Percentiles rank a stretch among this genome's conserved stretches.
These are phyloP conservation scores for Chloromyia formosa DNA, from an alignment of 2,888 invertebrate genomes.

Conservation along the genomic window DNA sequence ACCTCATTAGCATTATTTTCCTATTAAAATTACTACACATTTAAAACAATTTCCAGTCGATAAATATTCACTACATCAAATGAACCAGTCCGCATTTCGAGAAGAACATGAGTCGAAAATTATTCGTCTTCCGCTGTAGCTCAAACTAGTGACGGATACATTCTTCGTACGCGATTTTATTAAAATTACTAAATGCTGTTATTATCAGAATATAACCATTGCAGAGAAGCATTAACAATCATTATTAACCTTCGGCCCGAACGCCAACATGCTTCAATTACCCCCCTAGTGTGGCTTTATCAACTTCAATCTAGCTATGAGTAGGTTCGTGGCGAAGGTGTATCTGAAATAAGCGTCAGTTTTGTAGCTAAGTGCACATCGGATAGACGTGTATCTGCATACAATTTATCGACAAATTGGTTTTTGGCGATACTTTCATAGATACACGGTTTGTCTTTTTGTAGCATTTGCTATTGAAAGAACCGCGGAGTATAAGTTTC, in stretches of 20 bases:
- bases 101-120: too few relatives aligned
- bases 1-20: too few relatives aligned
- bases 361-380: background rate
- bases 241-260: slow-evolving; percentile 14
- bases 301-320: too few relatives aligned
- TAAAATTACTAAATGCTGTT: slow-evolving; percentile 7
- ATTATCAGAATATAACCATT: slow-evolving; percentile 37
- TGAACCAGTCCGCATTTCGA: too few relatives aligned
- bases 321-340: background rate
- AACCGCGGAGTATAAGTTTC: background rate
- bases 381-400: background rate
- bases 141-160: too few relatives aligned
- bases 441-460: background rate
- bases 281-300: too few relatives aligned
- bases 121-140: too few relatives aligned
- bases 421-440: background rate
- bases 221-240: slow-evolving; percentile 28
- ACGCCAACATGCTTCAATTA: slow-evolving; percentile 6
- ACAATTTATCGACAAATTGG: background rate
- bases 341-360: background rate
- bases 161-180: background rate
- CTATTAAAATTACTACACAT: too few relatives aligned
- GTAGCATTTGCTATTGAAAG: background rate
- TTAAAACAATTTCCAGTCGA: too few relatives aligned
- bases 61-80: too few relatives aligned